A percentile compares a stretch with the other conserved stretches of the same genome.
Evolutionary conservation across 2,888 invertebrate genomes (phyloP).

Genomic region (Mamestra brassicae): DNA sequence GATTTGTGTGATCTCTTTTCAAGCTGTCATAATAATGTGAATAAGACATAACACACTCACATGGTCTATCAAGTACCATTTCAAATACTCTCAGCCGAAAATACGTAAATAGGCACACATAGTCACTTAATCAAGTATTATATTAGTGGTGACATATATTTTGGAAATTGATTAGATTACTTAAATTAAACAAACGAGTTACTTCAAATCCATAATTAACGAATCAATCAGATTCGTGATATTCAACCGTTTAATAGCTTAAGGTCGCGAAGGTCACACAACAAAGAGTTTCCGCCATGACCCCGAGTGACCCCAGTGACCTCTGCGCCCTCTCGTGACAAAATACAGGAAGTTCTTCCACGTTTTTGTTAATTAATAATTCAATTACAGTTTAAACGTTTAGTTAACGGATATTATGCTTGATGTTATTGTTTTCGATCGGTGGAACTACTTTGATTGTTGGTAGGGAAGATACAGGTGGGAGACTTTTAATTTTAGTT

Average conservation of each 20-base stretch:
- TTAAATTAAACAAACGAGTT: too few relatives aligned
- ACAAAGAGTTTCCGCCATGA: conserved; percentile 33
- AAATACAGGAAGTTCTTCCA: conserved; percentile 50
- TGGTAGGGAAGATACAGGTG: neutral
- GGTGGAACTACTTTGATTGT: neutral
- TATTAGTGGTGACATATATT: too few relatives aligned
- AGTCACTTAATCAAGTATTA: too few relatives aligned
- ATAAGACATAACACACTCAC: neutral
- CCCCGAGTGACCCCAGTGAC: conserved; percentile 18
- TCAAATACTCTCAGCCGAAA: too few relatives aligned
- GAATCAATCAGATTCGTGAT: conserved; percentile 9
- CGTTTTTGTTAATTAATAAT: conserved; percentile 45
- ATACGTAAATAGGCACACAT: too few relatives aligned
- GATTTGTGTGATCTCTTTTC: neutral
- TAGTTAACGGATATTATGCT: conserved; percentile 2
- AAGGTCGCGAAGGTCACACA: conserved; percentile 42
- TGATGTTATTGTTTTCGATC: neutral
- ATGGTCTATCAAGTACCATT: too few relatives aligned
- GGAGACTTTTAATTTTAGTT: too few relatives aligned
- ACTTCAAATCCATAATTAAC: too few relatives aligned
- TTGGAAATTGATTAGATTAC: too few relatives aligned
- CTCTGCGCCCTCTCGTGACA: conserved; percentile 50
- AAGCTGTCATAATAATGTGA: neutral
- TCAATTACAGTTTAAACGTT: conserved; percentile 11
- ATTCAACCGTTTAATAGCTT: conserved; percentile 29